Conservation (phyloP, 2,113 vertebrate species). For the Eonycteris spelaea region DNA sequence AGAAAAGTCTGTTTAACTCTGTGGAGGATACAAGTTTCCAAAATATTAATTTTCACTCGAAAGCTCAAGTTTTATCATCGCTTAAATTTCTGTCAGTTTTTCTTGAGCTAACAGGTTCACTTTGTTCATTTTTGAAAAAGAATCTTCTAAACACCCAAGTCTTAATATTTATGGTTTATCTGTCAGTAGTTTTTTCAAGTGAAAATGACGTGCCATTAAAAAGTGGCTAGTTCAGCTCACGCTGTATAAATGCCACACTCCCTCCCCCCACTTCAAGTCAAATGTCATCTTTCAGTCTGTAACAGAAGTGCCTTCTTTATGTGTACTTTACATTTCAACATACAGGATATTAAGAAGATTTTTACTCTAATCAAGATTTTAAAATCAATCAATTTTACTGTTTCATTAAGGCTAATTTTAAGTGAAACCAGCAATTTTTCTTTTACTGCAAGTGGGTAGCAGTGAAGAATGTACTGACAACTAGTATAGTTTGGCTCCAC, state of each 20-base stretch:
- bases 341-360: neutral
- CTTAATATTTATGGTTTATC: neutral
- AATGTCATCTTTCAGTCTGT: neutral
- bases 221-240: neutral
- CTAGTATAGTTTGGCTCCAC: neutral
- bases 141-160: neutral
- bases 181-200: neutral
- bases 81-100: neutral
- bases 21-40: neutral
- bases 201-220: neutral
- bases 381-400: neutral
- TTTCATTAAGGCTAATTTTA: neutral
- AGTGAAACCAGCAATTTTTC: neutral
- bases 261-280: neutral
- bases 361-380: neutral
- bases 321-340: neutral
- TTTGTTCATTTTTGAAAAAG: neutral
- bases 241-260: neutral
- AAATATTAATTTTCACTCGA: neutral
- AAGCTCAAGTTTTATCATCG: neutral
- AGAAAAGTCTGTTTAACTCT: neutral
- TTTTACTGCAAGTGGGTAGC: neutral
- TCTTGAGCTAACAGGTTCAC: neutral
- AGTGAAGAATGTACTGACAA: neutral
- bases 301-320: neutral